Conservation (phyloP, 2,113 vertebrate species). For the Rhinolophus ferrumequinum region DNA sequence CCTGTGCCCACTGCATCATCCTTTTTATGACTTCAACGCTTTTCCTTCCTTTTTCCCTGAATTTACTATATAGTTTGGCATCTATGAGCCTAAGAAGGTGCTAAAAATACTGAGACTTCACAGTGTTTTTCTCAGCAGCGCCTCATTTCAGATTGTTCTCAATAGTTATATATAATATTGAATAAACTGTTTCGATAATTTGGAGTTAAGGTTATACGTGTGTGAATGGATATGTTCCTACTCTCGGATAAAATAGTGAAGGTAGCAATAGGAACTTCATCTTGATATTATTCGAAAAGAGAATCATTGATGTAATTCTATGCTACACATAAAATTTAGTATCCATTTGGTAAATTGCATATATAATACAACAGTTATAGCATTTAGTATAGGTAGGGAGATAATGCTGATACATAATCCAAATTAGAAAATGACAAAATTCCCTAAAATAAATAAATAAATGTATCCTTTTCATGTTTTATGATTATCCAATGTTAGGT, state of each 20-base stretch:
- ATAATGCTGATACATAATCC: background rate
- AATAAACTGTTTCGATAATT: background rate
- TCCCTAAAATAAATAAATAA: background rate
- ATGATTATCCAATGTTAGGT: background rate
- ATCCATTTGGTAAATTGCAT: background rate
- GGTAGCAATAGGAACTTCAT: background rate
- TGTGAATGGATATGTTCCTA: background rate
- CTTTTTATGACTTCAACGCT: background rate
- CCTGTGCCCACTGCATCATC: background rate
- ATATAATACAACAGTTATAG: background rate
- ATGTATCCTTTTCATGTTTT: background rate
- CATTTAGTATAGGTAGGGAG: background rate
- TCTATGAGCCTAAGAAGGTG: background rate
- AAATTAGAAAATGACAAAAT: slow-evolving; percentile 39
- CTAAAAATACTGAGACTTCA: background rate
- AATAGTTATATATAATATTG: background rate
- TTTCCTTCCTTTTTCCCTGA: background rate
- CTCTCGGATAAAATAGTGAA: background rate
- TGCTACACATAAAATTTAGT: background rate
- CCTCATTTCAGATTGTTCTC: background rate
- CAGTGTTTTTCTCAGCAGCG: background rate
- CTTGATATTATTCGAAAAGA: background rate
- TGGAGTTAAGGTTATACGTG: background rate
- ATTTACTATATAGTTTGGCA: background rate
- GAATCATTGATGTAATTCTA: background rate